phyloP scores from a whole-genome alignment of 2,797 vertebrate species.

The Stomatorhinus walkeri region DNA sequence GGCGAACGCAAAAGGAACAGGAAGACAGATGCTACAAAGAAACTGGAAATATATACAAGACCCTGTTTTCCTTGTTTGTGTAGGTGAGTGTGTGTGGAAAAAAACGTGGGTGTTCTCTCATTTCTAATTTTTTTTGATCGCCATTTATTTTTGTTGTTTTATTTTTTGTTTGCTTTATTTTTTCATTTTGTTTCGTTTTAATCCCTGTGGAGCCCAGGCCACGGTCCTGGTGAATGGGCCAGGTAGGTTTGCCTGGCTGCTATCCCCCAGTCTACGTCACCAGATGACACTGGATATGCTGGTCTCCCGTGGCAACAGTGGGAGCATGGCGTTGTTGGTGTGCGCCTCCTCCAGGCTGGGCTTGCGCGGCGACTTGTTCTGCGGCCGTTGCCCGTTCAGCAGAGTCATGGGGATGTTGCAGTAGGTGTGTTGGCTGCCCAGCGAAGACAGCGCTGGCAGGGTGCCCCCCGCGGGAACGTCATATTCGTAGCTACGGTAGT shows the following conservation, averaged over 20 bases:
- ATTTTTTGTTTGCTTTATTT: constrained; percentile 36
- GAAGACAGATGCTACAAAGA: constrained; percentile 98
- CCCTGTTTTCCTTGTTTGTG: constrained; percentile 91
- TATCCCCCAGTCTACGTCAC: constrained; percentile 59
- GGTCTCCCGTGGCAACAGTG: constrained; percentile 93
- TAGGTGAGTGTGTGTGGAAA: constrained; percentile 22
- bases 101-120: constrained; percentile 41
- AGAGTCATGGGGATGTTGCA: constrained; percentile 99
- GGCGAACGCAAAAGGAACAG: constrained; percentile 67
- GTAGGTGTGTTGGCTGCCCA: constrained; percentile 98
- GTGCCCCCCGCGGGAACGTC: constrained; percentile 82
- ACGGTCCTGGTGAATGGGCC: constrained; percentile 40
- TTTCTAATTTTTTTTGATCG: background rate
- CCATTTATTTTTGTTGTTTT: constrained; percentile 39
- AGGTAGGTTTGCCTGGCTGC: constrained; percentile 25
- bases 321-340: constrained; percentile 95
- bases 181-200: constrained; percentile 38
- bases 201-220: constrained; percentile 61
- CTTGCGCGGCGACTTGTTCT: constrained; percentile 84
- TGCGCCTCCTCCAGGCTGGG: constrained; percentile 93
- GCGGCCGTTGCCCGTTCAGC: constrained; percentile 92
- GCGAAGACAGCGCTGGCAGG: constrained; percentile 86
- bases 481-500: constrained; percentile 96
- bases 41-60: constrained; percentile 97
- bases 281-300: constrained; percentile 99